Evolutionary conservation across 1,140 invertebrate species (phyloP).

Genomic region (Belonocnema kinseyi): DNA sequence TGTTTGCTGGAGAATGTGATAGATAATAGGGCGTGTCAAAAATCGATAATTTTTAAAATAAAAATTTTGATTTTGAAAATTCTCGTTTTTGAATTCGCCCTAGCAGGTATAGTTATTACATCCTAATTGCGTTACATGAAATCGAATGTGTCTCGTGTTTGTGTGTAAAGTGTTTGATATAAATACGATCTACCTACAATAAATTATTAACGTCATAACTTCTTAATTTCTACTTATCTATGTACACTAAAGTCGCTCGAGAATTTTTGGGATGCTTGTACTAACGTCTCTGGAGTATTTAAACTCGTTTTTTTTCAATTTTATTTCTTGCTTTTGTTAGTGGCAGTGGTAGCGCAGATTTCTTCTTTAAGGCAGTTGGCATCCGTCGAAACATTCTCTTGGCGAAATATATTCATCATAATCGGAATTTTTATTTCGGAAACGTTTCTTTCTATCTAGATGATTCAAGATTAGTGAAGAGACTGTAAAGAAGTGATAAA

Average conservation of each 20-base stretch:
- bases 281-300: slow-evolving; percentile 3
- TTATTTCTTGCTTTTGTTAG: slow-evolving; percentile 28
- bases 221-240: slow-evolving; percentile 66
- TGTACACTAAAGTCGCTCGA: slow-evolving; percentile 67
- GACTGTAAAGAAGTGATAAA: not conserved
- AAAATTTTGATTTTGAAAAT: not conserved
- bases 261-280: slow-evolving; percentile 46
- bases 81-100: slow-evolving; percentile 43
- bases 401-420: slow-evolving; percentile 2
- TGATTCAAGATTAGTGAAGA: slow-evolving; percentile 5
- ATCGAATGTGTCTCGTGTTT: slow-evolving; percentile 44
- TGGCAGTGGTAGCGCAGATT: slow-evolving; percentile 67
- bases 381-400: slow-evolving; percentile 40
- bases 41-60: too few relatives aligned
- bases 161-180: slow-evolving; percentile 41
- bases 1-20: not conserved
- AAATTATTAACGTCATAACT: slow-evolving; percentile 68
- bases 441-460: slow-evolving; percentile 14
- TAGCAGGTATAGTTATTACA: slow-evolving; percentile 9
- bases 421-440: slow-evolving; percentile 1
- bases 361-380: slow-evolving; percentile 65
- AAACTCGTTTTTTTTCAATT: slow-evolving; percentile 33
- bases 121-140: slow-evolving; percentile 45
- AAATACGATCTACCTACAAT: slow-evolving; percentile 69
- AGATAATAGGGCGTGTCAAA: not conserved